Base-by-base conservation (phyloP, 1,140 invertebrate genomes). In the Lordiphosa collinella region DNA sequence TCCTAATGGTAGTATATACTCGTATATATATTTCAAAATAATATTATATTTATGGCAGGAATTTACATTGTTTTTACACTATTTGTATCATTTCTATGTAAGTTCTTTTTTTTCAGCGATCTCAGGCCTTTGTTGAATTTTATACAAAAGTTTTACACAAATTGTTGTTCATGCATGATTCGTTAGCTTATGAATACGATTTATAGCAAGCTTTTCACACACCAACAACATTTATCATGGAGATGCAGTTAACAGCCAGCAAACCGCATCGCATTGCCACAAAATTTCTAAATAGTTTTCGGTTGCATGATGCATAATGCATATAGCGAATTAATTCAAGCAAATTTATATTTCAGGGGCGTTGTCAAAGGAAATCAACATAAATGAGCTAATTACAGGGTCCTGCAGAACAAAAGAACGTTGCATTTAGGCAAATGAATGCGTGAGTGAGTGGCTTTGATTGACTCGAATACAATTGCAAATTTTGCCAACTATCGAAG, bases 291-390 rank as follows among this genome's bases (percentile, higher is more conserved):
- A 80, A 82, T 82, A 61, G 56, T 55, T 82, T 56, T 66, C 76
- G 76, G 71, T 84, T 53, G 57, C 31, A 34, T 37, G n/a, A 37
- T 60, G 47, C 55, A 70, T 84, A 84, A 82, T 82, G 76, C 71
- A 82, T 82, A 76, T 67, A 44, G 62, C 36, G 55, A 80, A 80
- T 80, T 80, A 82, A 80, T 80, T 67, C 66, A 48, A 58, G 67
- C 78, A 72, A 72, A 76, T 82, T 82, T 80, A 69, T 75, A 55
- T 37, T 82, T 60, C 68, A 58, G 55, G 53, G 49, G 58, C 49
- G 36, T 58, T 80, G 71, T 80, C 78, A 78, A 78, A 84, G 78
- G 72, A 76, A 82, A 82, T 82, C 72, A 84, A 65, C 68, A 78
- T 78, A 84, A 78, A 78, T 72, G 78, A 68, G 62, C 78, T 82